phyloP scores from a whole-genome alignment of 92 coral and sea anemone genomes.

The Parazoanthus atlanticus region DNA sequence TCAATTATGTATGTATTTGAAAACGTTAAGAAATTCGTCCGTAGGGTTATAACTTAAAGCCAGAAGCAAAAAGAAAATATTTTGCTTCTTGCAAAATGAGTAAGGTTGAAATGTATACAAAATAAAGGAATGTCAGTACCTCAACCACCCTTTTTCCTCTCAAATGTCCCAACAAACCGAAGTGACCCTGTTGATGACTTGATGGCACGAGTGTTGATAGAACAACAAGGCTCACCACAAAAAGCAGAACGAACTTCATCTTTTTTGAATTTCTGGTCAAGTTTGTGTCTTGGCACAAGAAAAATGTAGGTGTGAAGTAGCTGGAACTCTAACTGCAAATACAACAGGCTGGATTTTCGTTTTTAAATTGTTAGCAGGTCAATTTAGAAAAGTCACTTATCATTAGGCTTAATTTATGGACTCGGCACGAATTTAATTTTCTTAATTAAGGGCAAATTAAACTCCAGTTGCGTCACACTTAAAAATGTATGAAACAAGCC shows the following conservation, averaged over 20 bases:
- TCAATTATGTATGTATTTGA: neutral
- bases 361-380: slow-evolving; percentile 15
- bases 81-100: neutral
- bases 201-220: slow-evolving; percentile 19
- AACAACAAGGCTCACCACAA: neutral
- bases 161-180: slow-evolving; percentile 16
- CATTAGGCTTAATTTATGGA: slow-evolving; percentile 9
- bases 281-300: neutral
- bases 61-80: neutral
- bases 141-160: slow-evolving; percentile 25
- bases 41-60: too few relatives aligned
- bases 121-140: neutral
- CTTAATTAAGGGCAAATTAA: slow-evolving; percentile 30
- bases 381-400: slow-evolving; percentile 35
- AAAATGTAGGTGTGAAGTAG: neutral
- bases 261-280: neutral
- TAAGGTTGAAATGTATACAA: neutral
- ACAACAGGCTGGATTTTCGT: neutral
- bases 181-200: slow-evolving; percentile 19
- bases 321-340: neutral
- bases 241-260: slow-evolving; percentile 4
- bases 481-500: neutral
- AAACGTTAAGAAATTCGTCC: neutral
- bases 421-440: slow-evolving; percentile 26
- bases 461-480: slow-evolving; percentile 10